phyloP scores from a whole-genome alignment of 2,113 vertebrate species.

The Melanotaenia duboulayi region DNA sequence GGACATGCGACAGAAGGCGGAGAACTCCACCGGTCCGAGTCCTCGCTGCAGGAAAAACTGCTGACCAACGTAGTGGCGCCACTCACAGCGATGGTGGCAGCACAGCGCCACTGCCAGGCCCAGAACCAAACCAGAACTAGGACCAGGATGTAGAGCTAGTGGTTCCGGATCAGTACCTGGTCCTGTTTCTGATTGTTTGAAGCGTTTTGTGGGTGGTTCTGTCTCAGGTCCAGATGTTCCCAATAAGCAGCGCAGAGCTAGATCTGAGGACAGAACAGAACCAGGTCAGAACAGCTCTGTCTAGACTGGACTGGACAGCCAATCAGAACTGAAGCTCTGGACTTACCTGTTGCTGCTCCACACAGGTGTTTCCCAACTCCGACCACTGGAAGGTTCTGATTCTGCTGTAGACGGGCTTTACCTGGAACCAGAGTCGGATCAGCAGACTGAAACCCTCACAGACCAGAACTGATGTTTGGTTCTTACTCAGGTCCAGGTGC shows the following conservation, averaged over 20 bases:
- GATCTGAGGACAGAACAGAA: slow-evolving; percentile 76
- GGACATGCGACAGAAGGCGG: slow-evolving; percentile 93
- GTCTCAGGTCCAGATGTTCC: slow-evolving; percentile 64
- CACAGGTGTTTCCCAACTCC: slow-evolving; percentile 97
- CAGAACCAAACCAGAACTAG: neutral
- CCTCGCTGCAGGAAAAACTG: slow-evolving; percentile 89
- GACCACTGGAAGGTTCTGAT: slow-evolving; percentile 86
- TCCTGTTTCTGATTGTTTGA: slow-evolving; percentile 61
- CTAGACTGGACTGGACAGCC: neutral
- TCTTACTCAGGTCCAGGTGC: slow-evolving; percentile 93
- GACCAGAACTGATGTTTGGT: neutral
- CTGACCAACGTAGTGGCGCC: slow-evolving; percentile 95
- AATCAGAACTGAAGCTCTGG: neutral
- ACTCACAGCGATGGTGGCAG: slow-evolving; percentile 97
- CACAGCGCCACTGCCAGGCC: slow-evolving; percentile 90
- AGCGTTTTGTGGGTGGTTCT: slow-evolving; percentile 84
- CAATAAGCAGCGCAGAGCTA: slow-evolving; percentile 92
- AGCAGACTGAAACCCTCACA: neutral
- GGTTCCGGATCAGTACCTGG: neutral
- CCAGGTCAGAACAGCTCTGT: neutral
- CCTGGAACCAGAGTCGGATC: slow-evolving; percentile 70
- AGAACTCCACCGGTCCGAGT: slow-evolving; percentile 88
- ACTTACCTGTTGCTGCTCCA: slow-evolving; percentile 93
- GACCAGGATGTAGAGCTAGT: neutral
- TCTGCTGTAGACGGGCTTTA: slow-evolving; percentile 85